Conservation (phyloP, 2,113 vertebrate species). For the Coturnix japonica region DNA sequence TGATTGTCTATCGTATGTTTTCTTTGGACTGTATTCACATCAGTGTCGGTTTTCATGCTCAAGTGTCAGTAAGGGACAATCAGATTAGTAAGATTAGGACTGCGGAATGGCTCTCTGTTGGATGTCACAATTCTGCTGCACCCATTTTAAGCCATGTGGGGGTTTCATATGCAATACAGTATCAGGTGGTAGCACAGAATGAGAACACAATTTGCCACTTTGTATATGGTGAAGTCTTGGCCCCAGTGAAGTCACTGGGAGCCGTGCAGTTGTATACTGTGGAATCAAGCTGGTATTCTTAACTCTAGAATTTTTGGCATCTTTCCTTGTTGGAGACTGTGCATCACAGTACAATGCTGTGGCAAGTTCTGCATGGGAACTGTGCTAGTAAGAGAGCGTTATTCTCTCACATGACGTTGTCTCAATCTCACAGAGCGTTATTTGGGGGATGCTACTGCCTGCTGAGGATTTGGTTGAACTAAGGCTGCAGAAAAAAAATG, state of each 20-base stretch:
- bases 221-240: background rate
- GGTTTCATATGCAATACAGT: background rate
- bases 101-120: background rate
- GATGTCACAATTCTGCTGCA: background rate
- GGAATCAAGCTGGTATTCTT: background rate
- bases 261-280: background rate
- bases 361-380: background rate
- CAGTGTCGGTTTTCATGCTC: background rate
- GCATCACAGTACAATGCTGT: background rate
- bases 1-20: background rate
- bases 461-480: background rate
- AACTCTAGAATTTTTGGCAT: background rate
- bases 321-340: background rate
- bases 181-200: background rate
- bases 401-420: background rate
- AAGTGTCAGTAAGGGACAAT: background rate
- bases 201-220: background rate
- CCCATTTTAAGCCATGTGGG: background rate
- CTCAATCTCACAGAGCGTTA: background rate
- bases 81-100: background rate
- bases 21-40: background rate
- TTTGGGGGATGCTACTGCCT: background rate
- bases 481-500: background rate
- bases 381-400: accelerated
- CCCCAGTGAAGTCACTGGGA: background rate